A percentile compares a stretch with the other conserved stretches of the same genome.
phyloP scores from a whole-genome alignment of 2,113 vertebrate genomes.

The Erpornis zantholeuca region DNA sequence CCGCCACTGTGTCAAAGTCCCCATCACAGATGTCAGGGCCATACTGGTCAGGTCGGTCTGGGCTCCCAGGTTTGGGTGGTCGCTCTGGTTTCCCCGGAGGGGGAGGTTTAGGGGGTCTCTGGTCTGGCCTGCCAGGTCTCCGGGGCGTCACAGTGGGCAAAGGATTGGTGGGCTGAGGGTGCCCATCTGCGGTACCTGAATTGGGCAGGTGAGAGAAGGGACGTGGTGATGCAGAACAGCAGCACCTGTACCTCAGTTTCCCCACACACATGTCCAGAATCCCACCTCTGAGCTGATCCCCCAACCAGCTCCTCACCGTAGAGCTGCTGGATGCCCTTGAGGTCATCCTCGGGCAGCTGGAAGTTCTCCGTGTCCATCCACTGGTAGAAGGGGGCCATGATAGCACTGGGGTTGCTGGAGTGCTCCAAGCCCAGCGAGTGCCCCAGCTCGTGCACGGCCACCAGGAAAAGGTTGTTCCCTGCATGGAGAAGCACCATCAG shows the following conservation, averaged over 20 bases:
- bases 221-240: not conserved
- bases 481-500: not conserved
- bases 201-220: not conserved
- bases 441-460: constrained; percentile 92
- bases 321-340: constrained; percentile 90
- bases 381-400: constrained; percentile 97
- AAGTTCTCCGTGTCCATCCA: constrained; percentile 92
- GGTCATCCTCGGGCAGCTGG: constrained; percentile 88
- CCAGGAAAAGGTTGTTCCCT: constrained; percentile 95
- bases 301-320: constrained; percentile 80
- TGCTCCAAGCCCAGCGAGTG: constrained; percentile 94
- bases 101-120: constrained; percentile 67
- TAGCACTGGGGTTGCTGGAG: constrained; percentile 87
- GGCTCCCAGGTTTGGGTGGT: constrained; percentile 79
- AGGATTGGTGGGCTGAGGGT: constrained; percentile 81
- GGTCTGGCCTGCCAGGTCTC: constrained; percentile 79
- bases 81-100: constrained; percentile 74
- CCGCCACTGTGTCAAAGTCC: constrained; percentile 89
- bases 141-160: constrained; percentile 81
- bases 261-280: accelerated
- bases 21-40: constrained; percentile 94
- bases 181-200: constrained; percentile 76
- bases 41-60: constrained; percentile 77
- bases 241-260: not conserved
- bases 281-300: not conserved